Base-by-base conservation (phyloP, 2,797 vertebrate species). In the Enteromius trimaculatus region DNA sequence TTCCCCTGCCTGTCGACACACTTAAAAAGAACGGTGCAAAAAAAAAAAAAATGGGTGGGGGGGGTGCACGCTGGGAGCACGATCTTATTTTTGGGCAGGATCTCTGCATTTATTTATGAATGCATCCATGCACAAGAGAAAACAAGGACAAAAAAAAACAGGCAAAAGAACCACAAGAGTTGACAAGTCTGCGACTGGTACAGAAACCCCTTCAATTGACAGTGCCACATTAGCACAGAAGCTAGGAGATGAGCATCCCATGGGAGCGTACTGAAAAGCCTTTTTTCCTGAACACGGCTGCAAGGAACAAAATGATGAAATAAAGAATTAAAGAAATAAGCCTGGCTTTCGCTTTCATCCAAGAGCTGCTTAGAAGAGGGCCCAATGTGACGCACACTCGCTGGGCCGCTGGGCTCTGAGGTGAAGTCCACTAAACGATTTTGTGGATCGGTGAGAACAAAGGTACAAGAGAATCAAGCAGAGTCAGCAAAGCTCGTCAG, bases 1-100 rank as follows among this genome's bases (percentile, higher is more conserved):
- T 88, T 85, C 89, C 85, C 85, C 84, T 87, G 90, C 90, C 87
- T 88, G 88, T 87, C 88, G 89, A 91, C 47, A 83, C 44, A 76
- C 87, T 91, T 83, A 84, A 90, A 88, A 90, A 89, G 88, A 89
- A 87, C 74, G 82, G 85, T 71, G 64, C 77, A 84, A 74, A 87
- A 74, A 82, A 84, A 74, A 87, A 74, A 82, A 70, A 47, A 51
- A 17, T 10, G 51, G 53, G 4, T 14, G 66, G 39, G 62, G 71
- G 66, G 23, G 69, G 65, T 34, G 49, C 37, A 53, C 64, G 16
- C 5, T 23, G 69, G 79, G 55, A 19, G 80, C 88, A 69, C 70
- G 62, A 84, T 87, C 90, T 72, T 87, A 76, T 81, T 87, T 85
- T 83, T 44, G 29, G 64, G 74, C 19, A 71, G 19, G 60, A 71